Evolutionary conservation across 2,797 vertebrate genomes (phyloP), one percentile per base, ranked within the genome.

Genomic region (Sebastes hubbsi): DNA sequence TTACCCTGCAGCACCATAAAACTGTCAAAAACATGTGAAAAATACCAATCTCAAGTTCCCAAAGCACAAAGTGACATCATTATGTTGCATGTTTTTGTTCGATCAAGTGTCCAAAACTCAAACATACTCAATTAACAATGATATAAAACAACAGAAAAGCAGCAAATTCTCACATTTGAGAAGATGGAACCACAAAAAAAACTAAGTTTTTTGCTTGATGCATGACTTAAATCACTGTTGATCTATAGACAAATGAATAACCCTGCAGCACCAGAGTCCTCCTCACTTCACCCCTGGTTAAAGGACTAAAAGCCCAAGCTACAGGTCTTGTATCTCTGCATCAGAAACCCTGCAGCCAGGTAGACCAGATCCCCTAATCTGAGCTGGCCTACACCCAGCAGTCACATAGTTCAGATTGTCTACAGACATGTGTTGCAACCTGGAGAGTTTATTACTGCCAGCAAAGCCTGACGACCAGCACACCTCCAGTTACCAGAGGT

Each of bases 391-490:
- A 64, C 3, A 34, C 27, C 66, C 81, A 64, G 63, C 11, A 34
- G 32, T 34, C 9, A 34, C 32, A 34, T 34, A 34, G 36, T 8
- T 65, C 77, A 55, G 24, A 22, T 46, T 42, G 30, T 34, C 60
- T 58, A 1, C 16, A 32, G 42, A n/a, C 34, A 10, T 69, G 75
- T 72, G 75, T 30, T 55, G 74, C 34, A 77, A 72, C 75, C 42
- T 29, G 70, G 65, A 29, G 25, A 14, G 18, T 42, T 34, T 34
- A 32, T 56, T 32, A 16, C 52, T 30, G 78, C 70, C 29, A 52
- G 11, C 55, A 68, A 5, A 78, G 34, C 64, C 72, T 29, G 71
- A 13, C 30, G 29, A 82, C 65, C 84, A 78, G 69, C 84, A 65
- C 85, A 82, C 82, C 85, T 83, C 24, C 75, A 69, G 2, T 4